These are phyloP conservation scores for Cataglyphis hispanica DNA, from an alignment of 1,140 invertebrate species.

Conservation along the genomic window DNA sequence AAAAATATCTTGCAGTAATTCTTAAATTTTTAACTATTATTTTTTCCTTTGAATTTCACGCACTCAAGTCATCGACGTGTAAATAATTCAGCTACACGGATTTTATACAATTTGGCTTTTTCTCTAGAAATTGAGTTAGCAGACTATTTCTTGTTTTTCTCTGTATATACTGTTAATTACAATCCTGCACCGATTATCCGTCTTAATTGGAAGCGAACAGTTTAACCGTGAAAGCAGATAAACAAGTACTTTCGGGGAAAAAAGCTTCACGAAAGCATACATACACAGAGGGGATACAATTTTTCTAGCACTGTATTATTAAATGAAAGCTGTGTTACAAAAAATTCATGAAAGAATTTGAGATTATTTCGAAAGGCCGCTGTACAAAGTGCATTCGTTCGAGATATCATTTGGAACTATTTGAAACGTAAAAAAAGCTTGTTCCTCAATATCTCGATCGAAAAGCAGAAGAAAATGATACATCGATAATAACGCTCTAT, in stretches of 20 bases:
- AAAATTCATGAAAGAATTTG: not conserved
- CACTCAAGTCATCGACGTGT: not conserved
- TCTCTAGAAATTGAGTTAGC: not conserved
- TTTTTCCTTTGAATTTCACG: not conserved
- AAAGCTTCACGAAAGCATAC: not conserved
- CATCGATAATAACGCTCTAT: not conserved
- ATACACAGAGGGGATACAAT: not conserved
- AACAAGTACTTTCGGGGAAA: not conserved
- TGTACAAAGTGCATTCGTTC: not conserved
- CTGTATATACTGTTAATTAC: not conserved
- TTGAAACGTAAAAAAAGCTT: not conserved
- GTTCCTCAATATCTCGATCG: not conserved
- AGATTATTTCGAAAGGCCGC: not conserved
- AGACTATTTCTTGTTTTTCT: not conserved
- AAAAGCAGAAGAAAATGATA: not conserved
- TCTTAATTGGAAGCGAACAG: slow-evolving; percentile 4
- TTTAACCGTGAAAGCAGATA: not conserved
- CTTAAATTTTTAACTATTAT: not conserved
- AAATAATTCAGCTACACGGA: not conserved
- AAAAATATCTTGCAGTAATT: not conserved
- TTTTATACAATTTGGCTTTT: not conserved
- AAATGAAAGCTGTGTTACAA: not conserved
- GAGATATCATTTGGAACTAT: slow-evolving; percentile 1
- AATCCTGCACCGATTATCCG: not conserved
- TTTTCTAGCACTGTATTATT: not conserved